Conservation (phyloP, 2,113 vertebrate species). For the mouse (Mus musculus) region GRCm39 chr13:57164501-57165000, state of each 20-base stretch:
- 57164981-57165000: not conserved
- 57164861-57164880: not conserved
- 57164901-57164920: not conserved
- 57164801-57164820: not conserved
- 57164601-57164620: constrained; percentile 67
- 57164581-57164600: constrained; percentile 59
- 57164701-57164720: not conserved
- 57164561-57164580: not conserved
- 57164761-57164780: not conserved
- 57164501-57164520: not conserved
- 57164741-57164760: constrained; percentile 10
- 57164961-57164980: not conserved
- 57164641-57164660: constrained; percentile 17
- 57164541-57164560: not conserved
- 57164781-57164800: not conserved
- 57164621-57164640: constrained; percentile 53
- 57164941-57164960: not conserved
- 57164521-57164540: not conserved
- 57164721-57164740: constrained; percentile 17
- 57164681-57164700: constrained; percentile 26
- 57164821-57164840: not conserved
- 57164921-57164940: not conserved
- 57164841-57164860: not conserved
- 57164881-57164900: not conserved
- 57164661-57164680: not conserved